phyloP scores from a whole-genome alignment of 2,888 invertebrate genomes.

The Magallana nippona region DNA sequence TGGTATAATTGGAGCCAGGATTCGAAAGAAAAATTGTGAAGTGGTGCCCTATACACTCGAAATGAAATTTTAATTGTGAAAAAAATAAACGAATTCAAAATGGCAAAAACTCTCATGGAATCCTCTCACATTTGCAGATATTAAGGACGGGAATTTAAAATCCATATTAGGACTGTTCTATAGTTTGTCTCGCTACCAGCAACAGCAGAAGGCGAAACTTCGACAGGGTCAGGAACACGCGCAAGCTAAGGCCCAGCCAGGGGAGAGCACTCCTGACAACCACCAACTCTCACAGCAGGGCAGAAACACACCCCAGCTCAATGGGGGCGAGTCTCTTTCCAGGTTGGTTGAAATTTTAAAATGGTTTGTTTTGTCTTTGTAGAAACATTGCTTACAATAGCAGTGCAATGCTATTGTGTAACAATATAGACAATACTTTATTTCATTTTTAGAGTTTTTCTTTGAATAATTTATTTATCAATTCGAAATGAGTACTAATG shows the following conservation, averaged over 20 bases:
- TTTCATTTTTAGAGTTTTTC: too few relatives aligned
- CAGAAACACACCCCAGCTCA: constrained; percentile 59
- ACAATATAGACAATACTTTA: too few relatives aligned
- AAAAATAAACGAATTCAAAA: too few relatives aligned
- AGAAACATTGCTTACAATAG: too few relatives aligned
- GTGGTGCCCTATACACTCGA: background rate
- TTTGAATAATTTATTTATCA: too few relatives aligned
- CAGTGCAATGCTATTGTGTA: too few relatives aligned
- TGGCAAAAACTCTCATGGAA: background rate
- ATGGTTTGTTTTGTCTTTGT: background rate
- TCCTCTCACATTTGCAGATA: constrained; percentile 83
- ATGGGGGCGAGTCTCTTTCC: constrained; percentile 69
- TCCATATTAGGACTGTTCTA: constrained; percentile 97
- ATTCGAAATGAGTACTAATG: too few relatives aligned
- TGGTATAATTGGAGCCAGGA: background rate
- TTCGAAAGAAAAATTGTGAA: background rate
- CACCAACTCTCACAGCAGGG: constrained; percentile 42
- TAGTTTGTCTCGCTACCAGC: constrained; percentile 95
- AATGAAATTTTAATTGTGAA: background rate
- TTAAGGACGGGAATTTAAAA: constrained; percentile 95
- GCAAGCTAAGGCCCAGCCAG: constrained; percentile 57
- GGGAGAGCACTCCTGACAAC: constrained; percentile 57
- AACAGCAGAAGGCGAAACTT: constrained; percentile 85
- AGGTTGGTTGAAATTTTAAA: constrained; percentile 59
- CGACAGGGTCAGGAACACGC: constrained; percentile 62